A percentile compares a stretch with the other conserved stretches of the same genome.
Evolutionary conservation across 2,113 vertebrate species (phyloP).

Genomic region (Microtus ochrogaster): DNA sequence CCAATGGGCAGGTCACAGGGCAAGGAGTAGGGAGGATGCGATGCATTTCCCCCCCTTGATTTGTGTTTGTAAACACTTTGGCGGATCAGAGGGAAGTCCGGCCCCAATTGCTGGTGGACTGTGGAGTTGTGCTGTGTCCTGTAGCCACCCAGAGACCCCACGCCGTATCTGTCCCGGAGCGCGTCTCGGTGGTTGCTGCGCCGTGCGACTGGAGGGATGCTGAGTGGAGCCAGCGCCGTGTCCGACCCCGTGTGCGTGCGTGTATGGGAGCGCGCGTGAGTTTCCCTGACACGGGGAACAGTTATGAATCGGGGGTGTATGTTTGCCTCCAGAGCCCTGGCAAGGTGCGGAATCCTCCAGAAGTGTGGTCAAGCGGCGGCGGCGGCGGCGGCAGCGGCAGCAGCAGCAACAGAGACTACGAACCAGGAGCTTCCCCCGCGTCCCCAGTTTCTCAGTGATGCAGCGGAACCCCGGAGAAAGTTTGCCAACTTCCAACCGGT

Average conservation of each 20-base stretch:
- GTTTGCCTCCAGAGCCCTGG: constrained; percentile 80
- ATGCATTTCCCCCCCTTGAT: constrained; percentile 38
- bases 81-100: constrained; percentile 67
- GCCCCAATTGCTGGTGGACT: constrained; percentile 58
- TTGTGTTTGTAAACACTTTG: constrained; percentile 78
- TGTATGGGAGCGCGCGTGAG: constrained; percentile 77
- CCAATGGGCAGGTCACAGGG: constrained; percentile 73
- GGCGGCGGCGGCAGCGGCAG: constrained; percentile 52
- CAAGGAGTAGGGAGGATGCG: constrained; percentile 67
- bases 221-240: constrained; percentile 68
- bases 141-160: constrained; percentile 55
- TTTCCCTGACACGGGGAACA: constrained; percentile 72
- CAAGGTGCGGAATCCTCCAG: constrained; percentile 76
- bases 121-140: constrained; percentile 64
- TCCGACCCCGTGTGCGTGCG: constrained; percentile 70
- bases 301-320: constrained; percentile 82
- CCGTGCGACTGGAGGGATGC: constrained; percentile 74
- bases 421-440: constrained; percentile 63
- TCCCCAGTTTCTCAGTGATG: constrained; percentile 74
- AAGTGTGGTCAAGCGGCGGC: constrained; percentile 75
- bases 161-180: constrained; percentile 66
- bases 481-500: constrained; percentile 80
- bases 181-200: constrained; percentile 72
- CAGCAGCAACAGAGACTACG: constrained; percentile 61
- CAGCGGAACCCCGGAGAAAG: constrained; percentile 79